Conservation (phyloP, 2,113 vertebrate genomes). For the Pangasianodon hypophthalmus region DNA sequence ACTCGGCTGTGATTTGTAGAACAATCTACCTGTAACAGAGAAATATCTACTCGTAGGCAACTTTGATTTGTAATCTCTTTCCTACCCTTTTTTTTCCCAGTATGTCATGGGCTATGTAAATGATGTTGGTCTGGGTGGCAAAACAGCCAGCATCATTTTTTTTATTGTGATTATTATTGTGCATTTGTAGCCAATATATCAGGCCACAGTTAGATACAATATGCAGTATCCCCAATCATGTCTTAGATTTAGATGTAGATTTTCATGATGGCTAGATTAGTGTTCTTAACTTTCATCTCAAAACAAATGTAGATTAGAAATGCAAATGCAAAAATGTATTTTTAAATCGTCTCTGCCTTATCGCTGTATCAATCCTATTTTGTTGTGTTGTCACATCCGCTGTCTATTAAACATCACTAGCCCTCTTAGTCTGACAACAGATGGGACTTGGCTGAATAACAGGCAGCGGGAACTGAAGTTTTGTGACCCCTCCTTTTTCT, state of each 20-base stretch:
- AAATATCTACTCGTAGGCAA: neutral
- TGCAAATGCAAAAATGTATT: no score
- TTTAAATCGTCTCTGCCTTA: neutral
- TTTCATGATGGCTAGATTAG: no score
- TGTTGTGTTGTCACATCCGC: neutral
- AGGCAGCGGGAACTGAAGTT: slow-evolving; percentile 25
- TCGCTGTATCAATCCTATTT: neutral
- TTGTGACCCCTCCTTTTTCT: neutral
- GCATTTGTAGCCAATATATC: neutral
- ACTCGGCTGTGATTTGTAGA: neutral
- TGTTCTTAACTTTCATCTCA: no score
- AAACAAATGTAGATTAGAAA: no score
- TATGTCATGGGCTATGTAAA: neutral
- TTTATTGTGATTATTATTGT: neutral
- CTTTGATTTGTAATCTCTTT: neutral
- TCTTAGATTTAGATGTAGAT: no score
- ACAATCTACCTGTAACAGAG: neutral
- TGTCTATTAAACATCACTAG: neutral
- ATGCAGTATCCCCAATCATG: no score
- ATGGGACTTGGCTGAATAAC: slow-evolving; percentile 25
- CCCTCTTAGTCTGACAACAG: slow-evolving; percentile 10
- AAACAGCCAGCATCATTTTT: neutral
- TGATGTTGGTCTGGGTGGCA: neutral
- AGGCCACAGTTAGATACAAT: no score
- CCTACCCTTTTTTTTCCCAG: neutral